Evolutionary conservation across 1,140 invertebrate species (phyloP).

Genomic region (Phymastichus coffea): DNA sequence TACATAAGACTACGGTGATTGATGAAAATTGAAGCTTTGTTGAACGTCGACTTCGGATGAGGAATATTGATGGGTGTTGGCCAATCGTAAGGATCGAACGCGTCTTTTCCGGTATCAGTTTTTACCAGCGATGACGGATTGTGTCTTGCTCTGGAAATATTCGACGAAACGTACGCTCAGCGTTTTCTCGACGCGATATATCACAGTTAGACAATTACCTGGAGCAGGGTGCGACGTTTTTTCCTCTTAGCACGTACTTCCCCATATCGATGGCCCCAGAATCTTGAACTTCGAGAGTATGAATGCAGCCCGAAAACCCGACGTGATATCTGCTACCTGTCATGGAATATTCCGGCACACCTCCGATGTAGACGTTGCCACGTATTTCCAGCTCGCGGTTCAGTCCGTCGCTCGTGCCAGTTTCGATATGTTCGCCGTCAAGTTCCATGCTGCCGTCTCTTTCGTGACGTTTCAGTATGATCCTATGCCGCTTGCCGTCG

Average conservation of each 20-base stretch:
- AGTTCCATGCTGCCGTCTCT: slow-evolving; percentile 73
- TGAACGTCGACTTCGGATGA: slow-evolving; percentile 61
- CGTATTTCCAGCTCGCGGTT: slow-evolving; percentile 72
- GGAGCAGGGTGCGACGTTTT: slow-evolving; percentile 74
- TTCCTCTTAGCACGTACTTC: slow-evolving; percentile 65
- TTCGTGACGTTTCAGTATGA: slow-evolving; percentile 67
- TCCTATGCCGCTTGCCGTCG: slow-evolving; percentile 78
- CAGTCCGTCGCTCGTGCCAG: slow-evolving; percentile 67
- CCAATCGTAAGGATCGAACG: slow-evolving; percentile 64
- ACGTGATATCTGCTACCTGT: slow-evolving; percentile 69
- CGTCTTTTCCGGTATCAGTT: slow-evolving; percentile 56
- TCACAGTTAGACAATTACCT: no score
- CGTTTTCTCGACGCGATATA: not conserved
- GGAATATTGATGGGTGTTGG: slow-evolving; percentile 68
- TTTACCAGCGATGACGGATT: slow-evolving; percentile 62
- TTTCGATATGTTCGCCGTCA: slow-evolving; percentile 62
- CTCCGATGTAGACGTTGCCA: slow-evolving; percentile 89
- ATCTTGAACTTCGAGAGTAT: slow-evolving; percentile 75
- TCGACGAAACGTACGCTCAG: slow-evolving; percentile 14
- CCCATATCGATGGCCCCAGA: slow-evolving; percentile 70
- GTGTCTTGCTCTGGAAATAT: slow-evolving; percentile 57
- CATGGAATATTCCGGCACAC: slow-evolving; percentile 76
- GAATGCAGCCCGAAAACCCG: slow-evolving; percentile 86
- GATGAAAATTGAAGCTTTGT: slow-evolving; percentile 40
- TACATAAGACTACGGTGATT: slow-evolving; percentile 61